Conservation (phyloP, 2,113 vertebrate genomes). For the Neopipo cinnamomea region DNA sequence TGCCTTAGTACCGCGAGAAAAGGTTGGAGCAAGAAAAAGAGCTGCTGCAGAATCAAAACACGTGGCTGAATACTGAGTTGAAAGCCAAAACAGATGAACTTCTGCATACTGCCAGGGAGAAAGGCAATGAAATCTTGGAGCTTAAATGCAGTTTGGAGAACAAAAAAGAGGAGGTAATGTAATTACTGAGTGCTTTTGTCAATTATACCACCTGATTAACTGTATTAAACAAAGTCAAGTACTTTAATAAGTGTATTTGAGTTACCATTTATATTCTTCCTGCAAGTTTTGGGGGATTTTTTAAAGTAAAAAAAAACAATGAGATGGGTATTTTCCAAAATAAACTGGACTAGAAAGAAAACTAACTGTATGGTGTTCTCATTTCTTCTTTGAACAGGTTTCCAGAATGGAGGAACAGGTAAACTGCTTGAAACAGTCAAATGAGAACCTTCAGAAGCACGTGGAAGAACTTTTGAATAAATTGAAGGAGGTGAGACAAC, state of each 20-base stretch:
- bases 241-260: neutral
- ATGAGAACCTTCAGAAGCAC: conserved; percentile 88
- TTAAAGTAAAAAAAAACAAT: neutral
- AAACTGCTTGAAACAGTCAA: conserved; percentile 84
- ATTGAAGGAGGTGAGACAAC: conserved; percentile 84
- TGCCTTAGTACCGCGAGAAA: conserved; percentile 88
- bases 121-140: conserved; percentile 91
- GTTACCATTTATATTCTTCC: neutral
- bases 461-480: conserved; percentile 87
- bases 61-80: conserved; percentile 89
- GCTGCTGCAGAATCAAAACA: conserved; percentile 84
- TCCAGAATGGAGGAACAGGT: conserved; percentile 88
- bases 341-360: neutral
- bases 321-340: neutral
- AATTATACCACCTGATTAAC: neutral
- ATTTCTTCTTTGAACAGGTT: conserved; percentile 71
- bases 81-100: conserved; percentile 94
- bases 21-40: conserved; percentile 95
- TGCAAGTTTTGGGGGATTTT: neutral
- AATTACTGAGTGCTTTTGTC: neutral
- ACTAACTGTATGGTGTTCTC: neutral
- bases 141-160: conserved; percentile 90
- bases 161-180: conserved; percentile 88
- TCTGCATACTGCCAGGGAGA: conserved; percentile 85
- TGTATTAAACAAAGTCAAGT: neutral